These are phyloP conservation scores for Miniopterus natalensis DNA, from an alignment of 2,113 vertebrate species.

Conservation along the genomic window DNA sequence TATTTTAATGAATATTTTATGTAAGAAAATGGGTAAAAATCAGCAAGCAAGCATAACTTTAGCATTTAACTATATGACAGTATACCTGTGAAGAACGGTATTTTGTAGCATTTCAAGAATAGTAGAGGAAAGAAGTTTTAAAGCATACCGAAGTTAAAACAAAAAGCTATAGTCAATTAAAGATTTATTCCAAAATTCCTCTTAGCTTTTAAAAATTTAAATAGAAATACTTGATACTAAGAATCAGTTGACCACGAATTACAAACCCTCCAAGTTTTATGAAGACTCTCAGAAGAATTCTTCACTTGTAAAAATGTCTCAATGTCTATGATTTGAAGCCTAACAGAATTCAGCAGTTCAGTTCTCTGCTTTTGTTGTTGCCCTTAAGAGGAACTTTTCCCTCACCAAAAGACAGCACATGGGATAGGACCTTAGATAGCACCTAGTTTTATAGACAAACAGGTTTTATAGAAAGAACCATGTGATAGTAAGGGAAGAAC, in stretches of 20 bases:
- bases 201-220: conserved; percentile 46
- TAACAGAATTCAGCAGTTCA: background rate
- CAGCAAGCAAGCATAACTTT: background rate
- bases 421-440: background rate
- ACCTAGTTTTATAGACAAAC: background rate
- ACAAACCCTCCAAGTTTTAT: conserved; percentile 8
- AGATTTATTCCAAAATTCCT: conserved; percentile 12
- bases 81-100: background rate
- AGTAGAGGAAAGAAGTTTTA: background rate
- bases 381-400: background rate
- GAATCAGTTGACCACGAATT: conserved; percentile 12
- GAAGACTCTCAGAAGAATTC: conserved; percentile 48
- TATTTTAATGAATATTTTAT: conserved; percentile 49
- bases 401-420: background rate
- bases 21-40: conserved; percentile 43
- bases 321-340: background rate
- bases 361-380: background rate
- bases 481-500: background rate
- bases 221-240: background rate
- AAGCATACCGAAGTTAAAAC: conserved; percentile 41
- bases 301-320: background rate
- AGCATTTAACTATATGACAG: background rate
- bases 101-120: background rate
- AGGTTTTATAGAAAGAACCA: conserved; percentile 9
- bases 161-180: conserved; percentile 28